These are phyloP conservation scores for Anguilla pacifica DNA, from an alignment of 2,797 vertebrate species.

Conservation along the genomic window DNA sequence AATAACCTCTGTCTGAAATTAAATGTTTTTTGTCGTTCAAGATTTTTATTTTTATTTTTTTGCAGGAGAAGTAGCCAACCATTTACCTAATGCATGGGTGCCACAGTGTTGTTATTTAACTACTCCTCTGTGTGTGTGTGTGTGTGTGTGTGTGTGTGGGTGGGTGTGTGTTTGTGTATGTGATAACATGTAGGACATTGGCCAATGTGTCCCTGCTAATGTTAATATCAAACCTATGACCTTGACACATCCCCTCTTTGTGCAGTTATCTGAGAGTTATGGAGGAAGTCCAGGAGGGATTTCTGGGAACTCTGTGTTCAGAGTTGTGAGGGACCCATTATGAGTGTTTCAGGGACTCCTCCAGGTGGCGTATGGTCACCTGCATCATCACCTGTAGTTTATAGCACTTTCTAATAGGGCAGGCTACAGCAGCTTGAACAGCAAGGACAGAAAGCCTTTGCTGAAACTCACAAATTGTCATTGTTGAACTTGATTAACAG, in stretches of 20 bases:
- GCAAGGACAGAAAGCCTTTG: neutral
- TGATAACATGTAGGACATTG: neutral
- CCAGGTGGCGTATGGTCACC: neutral
- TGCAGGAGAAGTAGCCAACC: neutral
- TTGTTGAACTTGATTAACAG: neutral
- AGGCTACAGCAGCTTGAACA: neutral
- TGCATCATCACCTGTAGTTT: neutral
- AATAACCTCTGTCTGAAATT: no score
- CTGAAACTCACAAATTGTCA: neutral
- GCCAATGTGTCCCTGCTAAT: neutral
- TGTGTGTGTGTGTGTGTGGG: neutral
- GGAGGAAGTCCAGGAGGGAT: neutral
- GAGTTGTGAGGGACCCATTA: neutral
- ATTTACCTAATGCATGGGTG: neutral
- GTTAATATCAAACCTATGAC: neutral
- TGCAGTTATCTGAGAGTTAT: neutral
- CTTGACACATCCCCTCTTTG: neutral
- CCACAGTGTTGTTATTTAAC: neutral
- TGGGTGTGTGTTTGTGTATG: no score
- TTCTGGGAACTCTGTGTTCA: neutral
- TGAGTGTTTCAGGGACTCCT: neutral
- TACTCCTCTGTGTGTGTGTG: neutral
- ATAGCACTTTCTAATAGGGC: neutral
- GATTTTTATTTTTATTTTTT: neutral
- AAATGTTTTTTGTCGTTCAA: no score